Evolutionary conservation across 2,113 vertebrate genomes (phyloP), one percentile per base, ranked within the genome.

Genomic region (Nematolebias whitei): DNA sequence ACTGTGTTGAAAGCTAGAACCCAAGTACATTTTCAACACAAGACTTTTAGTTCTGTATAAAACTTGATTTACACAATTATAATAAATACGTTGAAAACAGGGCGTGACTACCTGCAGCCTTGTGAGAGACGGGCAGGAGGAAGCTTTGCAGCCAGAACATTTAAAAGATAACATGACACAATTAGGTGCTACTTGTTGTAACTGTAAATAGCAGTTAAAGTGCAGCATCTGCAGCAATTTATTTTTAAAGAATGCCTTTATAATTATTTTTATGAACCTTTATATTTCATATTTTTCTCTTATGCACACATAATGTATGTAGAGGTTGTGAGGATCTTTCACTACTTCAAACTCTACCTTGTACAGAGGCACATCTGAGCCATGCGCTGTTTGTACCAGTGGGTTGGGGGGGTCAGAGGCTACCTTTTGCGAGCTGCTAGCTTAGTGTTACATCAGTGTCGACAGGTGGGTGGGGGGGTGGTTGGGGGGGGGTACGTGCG

Each of bases 1-100:
- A 26, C n/a, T 74, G 18, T 49, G 58, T 73, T 54, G 13, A 43
- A 47, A 44, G 48, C 29, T 41, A 11, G 47, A 78, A 50, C 19
- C 29, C 43, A 43, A 67, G 66, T n/a, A 71, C 53, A 16, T 49
- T 56, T 51, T 68, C 24, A 53, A 16, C 15, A 13, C n/a, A 44
- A 39, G 14, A 29, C 58, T 58, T 29, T 64, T 54, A 15, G 51
- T 32, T 32, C 18, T n/a, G 2, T n/a, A 13, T 35, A 19, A 5
- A 38, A 22, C 15, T 39, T 24, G 18, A 12, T 35, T 18, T 44
- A 55, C 23, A 24, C 32, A 51, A 58, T 18, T 63, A 13, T 20
- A 63, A 7, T 45, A 48, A 52, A 20, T 32, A 5, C 11, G 18
- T 43, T 39, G 20, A 57, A 58, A 19, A 20, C 2, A 19, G 12